Base-by-base conservation (phyloP, 1,140 invertebrate species). In the Temnothorax longispinosus region DNA sequence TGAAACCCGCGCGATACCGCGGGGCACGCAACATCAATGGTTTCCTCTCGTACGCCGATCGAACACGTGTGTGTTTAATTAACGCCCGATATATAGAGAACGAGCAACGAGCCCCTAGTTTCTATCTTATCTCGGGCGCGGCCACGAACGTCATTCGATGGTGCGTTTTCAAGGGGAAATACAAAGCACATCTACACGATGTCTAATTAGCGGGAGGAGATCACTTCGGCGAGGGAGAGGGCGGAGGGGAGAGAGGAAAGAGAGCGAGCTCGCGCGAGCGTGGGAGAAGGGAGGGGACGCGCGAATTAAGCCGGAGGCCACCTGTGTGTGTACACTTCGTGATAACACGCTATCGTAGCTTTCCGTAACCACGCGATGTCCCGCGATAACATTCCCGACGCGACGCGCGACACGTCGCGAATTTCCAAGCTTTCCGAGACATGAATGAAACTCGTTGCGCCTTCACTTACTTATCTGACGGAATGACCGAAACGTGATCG, bases 281-380 rank as follows among this genome's bases (percentile, higher is more conserved):
- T 3, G 11, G 18, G 1, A 47, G 11, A 11, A 32, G 32, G n/a
- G 13, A 11, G 2, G 35, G 52, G 21, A 35, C 0, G 52, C 38
- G 7, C 7, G 27, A 38, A 4, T 8, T 47, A 64, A 74, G 56
- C 72, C 58, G 35, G 74, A 62, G 21, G 64, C 88, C 88, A 92
- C 78, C 86, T 92, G 90, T 87, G 58, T 84, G 86, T 27, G 27
- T 1, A 1, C 0, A 1, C 27, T n/a, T 86, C 64, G 13, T 50
- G 91, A 92, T 91, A 91, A 90, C 80, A 32, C 10, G 35, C 13
- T 52, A 32, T 50, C 74, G 86, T 87, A 82, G 85, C 62, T 92
- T 87, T 91, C 75, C 89, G 72, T 54, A 74, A 67, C 2, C 35
- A 35, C n/a, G 15, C 2, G 50, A 74, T 58, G 38, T 32, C 21